A percentile compares a stretch with the other conserved stretches of the same genome.
Evolutionary conservation across 1,140 invertebrate genomes (phyloP).

Genomic region (Orchestia grillus): DNA sequence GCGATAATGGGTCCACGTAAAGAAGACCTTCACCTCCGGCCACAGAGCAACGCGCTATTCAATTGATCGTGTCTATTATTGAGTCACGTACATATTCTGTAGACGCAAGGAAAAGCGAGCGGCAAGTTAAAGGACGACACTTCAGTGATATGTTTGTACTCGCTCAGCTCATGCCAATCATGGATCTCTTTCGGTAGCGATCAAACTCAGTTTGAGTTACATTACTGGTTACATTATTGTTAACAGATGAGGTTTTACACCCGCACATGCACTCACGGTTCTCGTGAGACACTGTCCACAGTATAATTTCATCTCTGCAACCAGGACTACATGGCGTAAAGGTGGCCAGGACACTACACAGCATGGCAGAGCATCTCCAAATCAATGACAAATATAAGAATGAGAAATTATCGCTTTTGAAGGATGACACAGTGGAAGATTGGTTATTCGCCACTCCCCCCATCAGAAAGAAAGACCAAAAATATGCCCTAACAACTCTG

Average conservation of each 20-base stretch:
- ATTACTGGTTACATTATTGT: not conserved
- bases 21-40: not conserved
- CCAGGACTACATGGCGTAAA: no score
- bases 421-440: no score
- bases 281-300: not conserved
- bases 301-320: not conserved
- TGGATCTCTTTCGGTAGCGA: not conserved
- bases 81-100: not conserved
- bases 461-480: no score
- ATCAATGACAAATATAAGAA: no score
- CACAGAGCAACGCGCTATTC: not conserved
- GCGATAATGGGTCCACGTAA: not conserved
- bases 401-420: no score
- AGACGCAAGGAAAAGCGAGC: not conserved
- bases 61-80: not conserved
- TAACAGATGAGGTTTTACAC: not conserved
- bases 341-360: no score
- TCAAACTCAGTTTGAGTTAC: no score
- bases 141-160: not conserved
- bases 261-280: not conserved
- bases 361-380: no score
- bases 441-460: no score
- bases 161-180: not conserved
- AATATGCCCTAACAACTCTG: no score
- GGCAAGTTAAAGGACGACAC: not conserved